Conservation (phyloP, 2,888 invertebrate genomes). For the Pandemis corylana region DNA sequence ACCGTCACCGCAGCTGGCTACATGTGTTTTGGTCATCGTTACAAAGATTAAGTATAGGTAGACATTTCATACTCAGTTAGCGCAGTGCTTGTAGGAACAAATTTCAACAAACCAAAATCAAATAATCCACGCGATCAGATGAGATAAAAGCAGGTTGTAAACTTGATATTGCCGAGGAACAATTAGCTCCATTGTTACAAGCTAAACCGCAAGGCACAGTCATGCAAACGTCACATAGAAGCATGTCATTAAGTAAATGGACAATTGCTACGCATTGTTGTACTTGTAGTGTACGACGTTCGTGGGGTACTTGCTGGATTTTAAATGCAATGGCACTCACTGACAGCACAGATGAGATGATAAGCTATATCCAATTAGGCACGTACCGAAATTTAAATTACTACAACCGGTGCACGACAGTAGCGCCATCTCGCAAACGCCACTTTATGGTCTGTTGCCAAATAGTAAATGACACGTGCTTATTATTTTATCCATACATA, state of each 20-base stretch:
- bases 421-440: too few relatives aligned
- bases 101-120: neutral
- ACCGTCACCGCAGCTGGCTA: too few relatives aligned
- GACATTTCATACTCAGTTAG: neutral
- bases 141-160: neutral
- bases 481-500: too few relatives aligned
- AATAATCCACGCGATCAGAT: neutral
- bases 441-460: too few relatives aligned
- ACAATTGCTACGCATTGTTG: neutral
- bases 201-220: neutral
- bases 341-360: neutral
- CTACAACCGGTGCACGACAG: too few relatives aligned
- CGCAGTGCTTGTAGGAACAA: neutral
- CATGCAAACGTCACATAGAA: conserved; percentile 20
- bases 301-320: neutral
- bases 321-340: neutral
- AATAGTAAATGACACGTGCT: too few relatives aligned
- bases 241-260: neutral
- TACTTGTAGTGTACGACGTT: neutral
- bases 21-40: too few relatives aligned
- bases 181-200: conserved; percentile 9
- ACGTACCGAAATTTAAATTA: neutral
- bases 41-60: neutral
- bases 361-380: neutral
- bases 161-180: neutral